These are phyloP conservation scores for Xenus cinereus DNA, from an alignment of 2,113 vertebrate genomes.

Conservation along the genomic window DNA sequence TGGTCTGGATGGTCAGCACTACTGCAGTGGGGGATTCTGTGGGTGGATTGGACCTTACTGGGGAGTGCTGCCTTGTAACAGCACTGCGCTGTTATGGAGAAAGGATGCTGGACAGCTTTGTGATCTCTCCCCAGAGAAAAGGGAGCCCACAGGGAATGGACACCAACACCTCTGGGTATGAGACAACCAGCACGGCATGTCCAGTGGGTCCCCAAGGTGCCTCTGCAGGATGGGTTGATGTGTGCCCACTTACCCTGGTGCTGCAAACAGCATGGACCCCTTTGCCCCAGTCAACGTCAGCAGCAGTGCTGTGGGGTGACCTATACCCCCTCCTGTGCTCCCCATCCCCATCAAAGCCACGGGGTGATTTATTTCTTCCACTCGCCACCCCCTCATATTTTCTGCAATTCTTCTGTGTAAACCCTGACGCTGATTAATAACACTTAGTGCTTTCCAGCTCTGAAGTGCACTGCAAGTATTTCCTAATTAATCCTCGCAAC, in stretches of 20 bases:
- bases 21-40: rapidly evolving
- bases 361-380: background rate
- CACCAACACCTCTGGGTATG: background rate
- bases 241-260: rapidly evolving
- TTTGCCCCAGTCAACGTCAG: background rate
- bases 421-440: constrained; percentile 25
- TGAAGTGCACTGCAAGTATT: background rate
- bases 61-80: background rate
- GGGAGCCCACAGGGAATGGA: background rate
- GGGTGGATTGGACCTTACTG: rapidly evolving
- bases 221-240: background rate
- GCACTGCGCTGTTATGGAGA: rapidly evolving
- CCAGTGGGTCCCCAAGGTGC: background rate
- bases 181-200: rapidly evolving
- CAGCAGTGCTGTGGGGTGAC: background rate
- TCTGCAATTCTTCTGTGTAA: constrained; percentile 21
- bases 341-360: background rate
- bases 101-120: background rate
- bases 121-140: background rate
- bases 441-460: background rate
- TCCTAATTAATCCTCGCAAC: constrained; percentile 39
- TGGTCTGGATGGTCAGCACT: background rate
- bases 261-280: background rate
- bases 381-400: background rate
- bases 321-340: background rate